phyloP scores from a whole-genome alignment of 1,140 invertebrate genomes.

The Drosophila varians region DNA sequence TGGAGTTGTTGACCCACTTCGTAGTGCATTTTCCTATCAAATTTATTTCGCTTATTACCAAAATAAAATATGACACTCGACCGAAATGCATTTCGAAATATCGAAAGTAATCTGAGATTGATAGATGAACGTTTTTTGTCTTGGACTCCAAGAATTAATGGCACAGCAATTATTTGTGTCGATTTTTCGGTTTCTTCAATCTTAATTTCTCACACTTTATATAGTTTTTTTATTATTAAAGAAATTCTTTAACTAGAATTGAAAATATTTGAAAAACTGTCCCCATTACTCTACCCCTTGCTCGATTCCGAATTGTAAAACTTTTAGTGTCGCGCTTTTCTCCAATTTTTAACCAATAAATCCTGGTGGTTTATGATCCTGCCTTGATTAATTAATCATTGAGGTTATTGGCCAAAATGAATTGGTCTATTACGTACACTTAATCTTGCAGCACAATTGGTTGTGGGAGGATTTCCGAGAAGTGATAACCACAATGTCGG shows the following conservation, averaged over 20 bases:
- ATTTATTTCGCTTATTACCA: conserved; percentile 35
- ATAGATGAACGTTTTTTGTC: conserved; percentile 37
- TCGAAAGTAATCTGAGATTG: conserved; percentile 44
- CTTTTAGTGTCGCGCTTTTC: too few species aligned
- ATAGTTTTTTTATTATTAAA: too few species aligned
- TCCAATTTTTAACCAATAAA: too few species aligned
- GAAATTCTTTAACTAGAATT: too few species aligned
- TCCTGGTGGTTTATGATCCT: too few species aligned
- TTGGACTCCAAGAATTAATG: conserved; percentile 44
- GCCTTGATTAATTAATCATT: neutral
- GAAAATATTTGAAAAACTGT: too few species aligned
- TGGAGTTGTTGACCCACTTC: conserved; percentile 70
- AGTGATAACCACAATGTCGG: conserved; percentile 18
- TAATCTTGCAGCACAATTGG: neutral
- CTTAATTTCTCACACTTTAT: neutral
- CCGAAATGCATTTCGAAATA: conserved; percentile 41
- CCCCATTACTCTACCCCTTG: too few species aligned
- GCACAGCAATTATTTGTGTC: conserved; percentile 22
- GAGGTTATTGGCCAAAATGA: neutral
- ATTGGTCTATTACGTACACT: neutral
- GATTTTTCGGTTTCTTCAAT: neutral
- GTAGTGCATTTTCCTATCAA: conserved; percentile 47
- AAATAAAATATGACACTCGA: conserved; percentile 42
- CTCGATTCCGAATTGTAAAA: too few species aligned
- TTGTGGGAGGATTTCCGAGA: neutral